These are phyloP conservation scores for Montipora capitata DNA, from an alignment of 92 coral and sea anemone genomes.

Conservation along the genomic window DNA sequence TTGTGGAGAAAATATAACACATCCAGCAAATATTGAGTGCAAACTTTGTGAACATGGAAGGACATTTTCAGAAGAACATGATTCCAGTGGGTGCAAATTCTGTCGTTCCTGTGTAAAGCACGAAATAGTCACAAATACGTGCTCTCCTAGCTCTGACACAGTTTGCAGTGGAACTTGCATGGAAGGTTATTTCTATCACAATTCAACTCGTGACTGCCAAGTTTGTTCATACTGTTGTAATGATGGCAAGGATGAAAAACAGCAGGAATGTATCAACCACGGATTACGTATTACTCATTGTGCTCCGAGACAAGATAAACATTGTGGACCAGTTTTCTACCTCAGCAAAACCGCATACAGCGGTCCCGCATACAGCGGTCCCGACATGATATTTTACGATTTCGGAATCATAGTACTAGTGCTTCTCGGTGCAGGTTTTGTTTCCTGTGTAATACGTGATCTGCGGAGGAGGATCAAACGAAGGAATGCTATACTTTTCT, in stretches of 20 bases:
- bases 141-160: background rate
- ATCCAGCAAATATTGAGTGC: background rate
- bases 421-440: too few species aligned
- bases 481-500: too few species aligned
- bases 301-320: background rate
- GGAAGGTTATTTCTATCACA: background rate
- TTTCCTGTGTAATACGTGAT: too few species aligned
- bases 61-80: background rate
- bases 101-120: slow-evolving; percentile 5
- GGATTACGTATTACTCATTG: slow-evolving; percentile 19
- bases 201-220: background rate
- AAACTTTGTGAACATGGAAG: background rate
- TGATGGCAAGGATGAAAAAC: slow-evolving; percentile 20
- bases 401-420: too few species aligned
- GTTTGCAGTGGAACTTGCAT: slow-evolving; percentile 15
- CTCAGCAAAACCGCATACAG: too few species aligned
- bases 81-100: background rate
- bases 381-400: too few species aligned
- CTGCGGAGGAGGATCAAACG: too few species aligned
- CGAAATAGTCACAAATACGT: background rate
- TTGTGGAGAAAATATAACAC: background rate
- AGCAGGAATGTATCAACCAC: slow-evolving; percentile 17
- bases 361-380: too few species aligned
- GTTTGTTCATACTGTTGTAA: slow-evolving; percentile 24
- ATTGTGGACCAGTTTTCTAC: background rate